Evolutionary conservation across 2,113 vertebrate genomes (phyloP).

Genomic region (Hippocampus comes): DNA sequence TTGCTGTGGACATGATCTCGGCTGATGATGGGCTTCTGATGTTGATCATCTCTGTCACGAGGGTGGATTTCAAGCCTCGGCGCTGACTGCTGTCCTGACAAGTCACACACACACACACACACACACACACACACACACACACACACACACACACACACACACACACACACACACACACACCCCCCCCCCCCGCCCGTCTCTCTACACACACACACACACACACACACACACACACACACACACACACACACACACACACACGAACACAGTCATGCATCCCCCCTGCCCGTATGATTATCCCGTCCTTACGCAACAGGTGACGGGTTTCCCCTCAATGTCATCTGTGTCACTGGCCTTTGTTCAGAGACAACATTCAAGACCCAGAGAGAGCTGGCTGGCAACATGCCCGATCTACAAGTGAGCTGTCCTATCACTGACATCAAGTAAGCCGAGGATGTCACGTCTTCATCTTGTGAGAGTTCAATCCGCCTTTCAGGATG

Average conservation of each 20-base stretch:
- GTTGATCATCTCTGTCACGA: conserved; percentile 65
- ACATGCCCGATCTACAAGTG: conserved; percentile 69
- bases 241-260: conserved; percentile 6
- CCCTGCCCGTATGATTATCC: conserved; percentile 43
- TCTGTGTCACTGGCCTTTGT: conserved; percentile 59
- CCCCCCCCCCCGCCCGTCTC: too few relatives aligned
- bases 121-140: conserved; percentile 17
- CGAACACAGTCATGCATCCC: conserved; percentile 32
- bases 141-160: conserved; percentile 36
- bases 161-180: conserved; percentile 31
- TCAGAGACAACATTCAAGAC: conserved; percentile 56
- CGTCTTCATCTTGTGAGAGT: conserved; percentile 70
- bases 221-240: conserved; percentile 33
- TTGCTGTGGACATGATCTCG: conserved; percentile 53
- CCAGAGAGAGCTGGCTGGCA: conserved; percentile 63
- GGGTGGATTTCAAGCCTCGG: conserved; percentile 54
- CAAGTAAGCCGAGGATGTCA: conserved; percentile 66
- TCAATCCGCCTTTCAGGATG: conserved; percentile 63
- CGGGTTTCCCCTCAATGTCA: conserved; percentile 54
- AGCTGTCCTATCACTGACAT: conserved; percentile 71
- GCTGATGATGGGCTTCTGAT: conserved; percentile 57
- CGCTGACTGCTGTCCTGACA: conserved; percentile 48
- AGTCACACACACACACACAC: conserved; percentile 26
- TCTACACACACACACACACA: conserved; percentile 28
- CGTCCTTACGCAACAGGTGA: conserved; percentile 69